These are phyloP conservation scores for Euleptes europaea DNA, from an alignment of 2,113 vertebrate genomes.

Conservation along the genomic window DNA sequence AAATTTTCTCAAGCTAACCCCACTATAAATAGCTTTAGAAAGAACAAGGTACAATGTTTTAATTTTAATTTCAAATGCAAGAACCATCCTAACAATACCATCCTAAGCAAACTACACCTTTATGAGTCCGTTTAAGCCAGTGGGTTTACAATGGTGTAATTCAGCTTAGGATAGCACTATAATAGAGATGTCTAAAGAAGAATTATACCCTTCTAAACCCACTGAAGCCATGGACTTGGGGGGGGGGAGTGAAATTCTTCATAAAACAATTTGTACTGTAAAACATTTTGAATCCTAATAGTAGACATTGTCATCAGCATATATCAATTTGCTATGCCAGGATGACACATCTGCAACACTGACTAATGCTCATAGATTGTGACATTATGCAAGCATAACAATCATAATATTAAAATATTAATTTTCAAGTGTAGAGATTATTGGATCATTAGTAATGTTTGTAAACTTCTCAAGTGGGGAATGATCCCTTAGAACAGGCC, in stretches of 20 bases:
- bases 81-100: not conserved
- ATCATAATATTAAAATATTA: not conserved
- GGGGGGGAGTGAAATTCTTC: no score
- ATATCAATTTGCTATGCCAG: not conserved
- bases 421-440: not conserved
- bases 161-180: no score
- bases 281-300: not conserved
- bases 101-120: no score
- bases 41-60: not conserved
- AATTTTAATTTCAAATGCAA: not conserved
- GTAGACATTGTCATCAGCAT: not conserved
- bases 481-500: no score
- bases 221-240: no score
- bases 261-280: not conserved
- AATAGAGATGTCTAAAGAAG: no score
- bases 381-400: not conserved
- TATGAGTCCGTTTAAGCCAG: no score
- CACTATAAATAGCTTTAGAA: not conserved
- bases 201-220: no score
- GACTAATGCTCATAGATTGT: no score
- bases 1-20: not conserved
- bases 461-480: not conserved
- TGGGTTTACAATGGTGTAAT: no score
- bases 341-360: not conserved
- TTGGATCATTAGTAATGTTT: not conserved